These are phyloP conservation scores for Orchestes rusci DNA, from an alignment of 2,888 invertebrate species.

Conservation along the genomic window DNA sequence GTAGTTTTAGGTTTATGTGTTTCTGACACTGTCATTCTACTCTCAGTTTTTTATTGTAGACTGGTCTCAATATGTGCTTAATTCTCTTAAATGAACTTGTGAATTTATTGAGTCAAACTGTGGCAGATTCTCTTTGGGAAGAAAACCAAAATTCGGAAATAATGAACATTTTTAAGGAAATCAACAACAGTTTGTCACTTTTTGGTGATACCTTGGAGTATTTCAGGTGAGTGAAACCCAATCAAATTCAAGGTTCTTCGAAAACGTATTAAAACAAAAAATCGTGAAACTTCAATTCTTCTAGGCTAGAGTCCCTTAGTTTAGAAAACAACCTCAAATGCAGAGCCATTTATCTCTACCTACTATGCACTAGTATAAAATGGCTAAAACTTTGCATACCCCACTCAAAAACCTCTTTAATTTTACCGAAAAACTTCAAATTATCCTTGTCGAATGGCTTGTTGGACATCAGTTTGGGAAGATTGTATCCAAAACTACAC, in stretches of 20 bases:
- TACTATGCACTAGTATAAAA: constrained; percentile 42
- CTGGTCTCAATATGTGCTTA: constrained; percentile 46
- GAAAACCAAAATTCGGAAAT: constrained; percentile 45
- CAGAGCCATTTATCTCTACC: constrained; percentile 45
- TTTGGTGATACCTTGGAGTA: constrained; percentile 52
- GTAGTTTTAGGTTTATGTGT: no score
- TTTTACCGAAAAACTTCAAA: constrained; percentile 46
- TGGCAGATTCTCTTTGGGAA: constrained; percentile 52
- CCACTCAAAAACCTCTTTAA: constrained; percentile 38
- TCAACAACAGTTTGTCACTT: constrained; percentile 50
- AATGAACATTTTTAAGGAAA: constrained; percentile 48
- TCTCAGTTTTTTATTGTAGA: no score
- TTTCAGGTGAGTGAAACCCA: constrained; percentile 45
- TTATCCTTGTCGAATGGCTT: constrained; percentile 41
- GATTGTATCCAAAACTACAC: constrained; percentile 45
- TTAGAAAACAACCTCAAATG: constrained; percentile 33
- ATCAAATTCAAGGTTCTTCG: no score
- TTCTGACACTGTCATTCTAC: no score
- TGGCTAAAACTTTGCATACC: constrained; percentile 44
- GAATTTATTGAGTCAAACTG: constrained; percentile 48
- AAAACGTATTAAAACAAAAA: neutral
- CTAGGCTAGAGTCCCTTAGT: constrained; percentile 36
- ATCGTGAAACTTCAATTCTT: constrained; percentile 24
- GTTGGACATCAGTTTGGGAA: constrained; percentile 45
- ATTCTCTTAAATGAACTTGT: constrained; percentile 47